These are phyloP conservation scores for Pongo pygmaeus DNA, from an alignment of 2,113 vertebrate species.

Conservation along the genomic window DNA sequence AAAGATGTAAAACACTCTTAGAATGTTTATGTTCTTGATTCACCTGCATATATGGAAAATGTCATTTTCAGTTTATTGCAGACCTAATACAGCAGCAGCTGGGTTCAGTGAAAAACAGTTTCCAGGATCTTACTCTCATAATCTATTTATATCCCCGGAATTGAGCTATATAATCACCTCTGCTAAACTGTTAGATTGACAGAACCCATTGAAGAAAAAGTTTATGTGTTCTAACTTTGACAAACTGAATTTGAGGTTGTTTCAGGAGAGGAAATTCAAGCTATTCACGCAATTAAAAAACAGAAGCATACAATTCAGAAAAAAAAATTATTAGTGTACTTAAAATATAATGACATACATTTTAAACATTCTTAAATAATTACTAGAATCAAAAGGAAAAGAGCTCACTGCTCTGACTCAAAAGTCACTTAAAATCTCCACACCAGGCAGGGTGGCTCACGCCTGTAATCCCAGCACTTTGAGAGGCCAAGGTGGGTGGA, in stretches of 20 bases:
- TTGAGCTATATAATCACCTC: background rate
- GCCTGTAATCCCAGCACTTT: too few species aligned
- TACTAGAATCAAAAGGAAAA: conserved; percentile 7
- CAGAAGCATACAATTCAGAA: background rate
- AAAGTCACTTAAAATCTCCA: conserved; percentile 18
- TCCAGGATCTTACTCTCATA: background rate
- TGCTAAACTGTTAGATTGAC: background rate
- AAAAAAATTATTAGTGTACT: background rate
- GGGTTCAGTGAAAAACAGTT: background rate
- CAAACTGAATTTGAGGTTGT: background rate
- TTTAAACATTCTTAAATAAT: conserved; percentile 27
- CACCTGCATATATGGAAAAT: background rate
- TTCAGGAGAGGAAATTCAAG: background rate
- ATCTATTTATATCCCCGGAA: background rate
- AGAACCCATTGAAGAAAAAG: background rate
- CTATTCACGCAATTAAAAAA: background rate
- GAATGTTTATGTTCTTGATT: background rate
- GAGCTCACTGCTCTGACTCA: background rate
- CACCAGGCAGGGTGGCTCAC: background rate
- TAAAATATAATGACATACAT: conserved; percentile 20
- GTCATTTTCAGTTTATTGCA: conserved; percentile 1
- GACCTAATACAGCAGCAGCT: background rate
- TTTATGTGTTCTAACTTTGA: background rate
- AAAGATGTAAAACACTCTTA: background rate
- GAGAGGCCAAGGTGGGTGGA: too few species aligned